Evolutionary conservation across 2,797 vertebrate genomes (phyloP), one percentile per base, ranked within the genome.

Genomic region (Benthosema pterotum): DNA sequence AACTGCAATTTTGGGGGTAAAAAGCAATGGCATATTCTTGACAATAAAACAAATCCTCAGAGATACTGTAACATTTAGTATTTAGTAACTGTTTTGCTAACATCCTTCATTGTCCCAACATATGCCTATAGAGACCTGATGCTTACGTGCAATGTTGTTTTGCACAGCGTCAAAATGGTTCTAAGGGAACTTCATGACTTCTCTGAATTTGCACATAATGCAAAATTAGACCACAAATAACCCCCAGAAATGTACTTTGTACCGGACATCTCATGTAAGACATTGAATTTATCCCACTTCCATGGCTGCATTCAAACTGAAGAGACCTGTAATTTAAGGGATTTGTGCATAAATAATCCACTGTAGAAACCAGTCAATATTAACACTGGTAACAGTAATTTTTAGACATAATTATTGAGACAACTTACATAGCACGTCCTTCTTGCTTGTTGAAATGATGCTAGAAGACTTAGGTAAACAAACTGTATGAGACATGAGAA

Each of bases 391-490:
- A 6, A 49, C 50, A 12, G 3, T 2, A 42, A 52, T 69, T 71
- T n/a, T 28, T 4, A 57, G 11, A 38, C 13, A 1, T 25, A 11
- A 25, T 25, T 25, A 11, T 3, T 25, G 5, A 45, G 6, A 53
- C 12, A 5, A 16, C 61, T 75, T 74, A 88, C 88, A 78, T 75
- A 57, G 60, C 77, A 82, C 74, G 80, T 77, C 69, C 73, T 67
- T 85, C 78, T 53, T 77, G 75, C 64, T 72, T 81, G 72, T 77
- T 65, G 69, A 76, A 75, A 69, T 65, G 74, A 65, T 42, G 48
- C 61, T 51, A 53, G 43, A 19, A 62, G 60, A 67, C 54, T 91
- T 86, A 93, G 79, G 90, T 92, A 75, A 92, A 93, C 82, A 93
- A 86, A 87, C 92, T 93, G 87, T 60, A 84, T 74, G 28, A 72